Percentiles rank a stretch among this genome's conserved stretches.
These are phyloP conservation scores for Characodon lateralis DNA, from an alignment of 2,797 vertebrate species.

Conservation along the genomic window DNA sequence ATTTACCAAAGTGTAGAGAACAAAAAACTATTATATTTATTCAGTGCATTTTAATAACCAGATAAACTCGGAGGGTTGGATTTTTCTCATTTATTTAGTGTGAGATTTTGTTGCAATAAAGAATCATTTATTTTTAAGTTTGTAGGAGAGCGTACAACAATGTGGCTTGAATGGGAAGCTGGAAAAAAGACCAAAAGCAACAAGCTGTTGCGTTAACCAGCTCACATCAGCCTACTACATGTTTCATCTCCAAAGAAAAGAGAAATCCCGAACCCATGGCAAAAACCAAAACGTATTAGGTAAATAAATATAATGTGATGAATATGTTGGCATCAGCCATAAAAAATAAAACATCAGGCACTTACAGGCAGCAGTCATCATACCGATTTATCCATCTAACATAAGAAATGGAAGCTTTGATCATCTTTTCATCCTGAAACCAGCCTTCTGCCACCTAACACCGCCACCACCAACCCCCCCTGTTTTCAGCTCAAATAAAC, in stretches of 20 bases:
- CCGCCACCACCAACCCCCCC: neutral
- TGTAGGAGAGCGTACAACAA: neutral
- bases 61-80: too few relatives aligned
- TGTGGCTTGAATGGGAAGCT: neutral
- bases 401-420: neutral
- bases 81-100: too few relatives aligned
- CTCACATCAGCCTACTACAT: too few relatives aligned
- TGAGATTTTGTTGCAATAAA: too few relatives aligned
- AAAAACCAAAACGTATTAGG: neutral
- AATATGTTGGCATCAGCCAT: neutral
- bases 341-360: neutral
- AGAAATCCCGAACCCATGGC: neutral
- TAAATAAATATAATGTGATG: neutral
- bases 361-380: neutral
- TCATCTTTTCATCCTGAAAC: neutral
- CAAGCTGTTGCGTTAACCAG: too few relatives aligned
- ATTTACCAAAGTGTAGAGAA: too few relatives aligned
- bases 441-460: neutral
- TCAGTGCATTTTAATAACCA: too few relatives aligned
- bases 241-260: neutral
- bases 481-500: neutral
- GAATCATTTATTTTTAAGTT: neutral
- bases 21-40: too few relatives aligned
- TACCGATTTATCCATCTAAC: neutral
- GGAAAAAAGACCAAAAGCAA: neutral